Conservation (phyloP, 2,888 invertebrate genomes). For the Tillus elongatus region DNA sequence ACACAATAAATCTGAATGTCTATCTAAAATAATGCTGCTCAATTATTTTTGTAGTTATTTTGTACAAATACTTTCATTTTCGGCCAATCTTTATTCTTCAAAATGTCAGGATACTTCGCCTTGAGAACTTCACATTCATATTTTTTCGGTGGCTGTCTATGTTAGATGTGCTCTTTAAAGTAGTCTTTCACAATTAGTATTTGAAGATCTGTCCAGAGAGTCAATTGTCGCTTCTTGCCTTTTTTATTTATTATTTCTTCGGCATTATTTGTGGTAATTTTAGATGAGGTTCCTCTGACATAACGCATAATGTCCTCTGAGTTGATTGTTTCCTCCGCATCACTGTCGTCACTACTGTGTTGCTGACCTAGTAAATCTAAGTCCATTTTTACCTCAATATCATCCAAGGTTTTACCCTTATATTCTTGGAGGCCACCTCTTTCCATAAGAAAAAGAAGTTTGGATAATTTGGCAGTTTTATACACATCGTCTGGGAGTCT, state of each 20-base stretch:
- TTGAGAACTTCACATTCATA: background rate
- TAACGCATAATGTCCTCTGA: too few relatives aligned
- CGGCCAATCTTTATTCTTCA: background rate
- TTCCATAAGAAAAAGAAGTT: conserved; percentile 19
- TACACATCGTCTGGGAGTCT: conserved; percentile 22
- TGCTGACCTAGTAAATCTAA: background rate
- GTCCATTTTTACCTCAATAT: conserved; percentile 15
- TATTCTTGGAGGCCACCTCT: conserved; percentile 14
- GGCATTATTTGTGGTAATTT: background rate
- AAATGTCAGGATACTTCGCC: background rate
- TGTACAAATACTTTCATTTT: background rate
- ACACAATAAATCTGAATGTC: too few relatives aligned
- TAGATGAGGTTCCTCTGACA: too few relatives aligned
- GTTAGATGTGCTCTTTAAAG: background rate
- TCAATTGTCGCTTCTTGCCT: background rate
- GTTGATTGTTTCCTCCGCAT: background rate
- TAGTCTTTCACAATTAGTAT: background rate
- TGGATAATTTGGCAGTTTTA: conserved; percentile 21
- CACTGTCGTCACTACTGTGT: background rate
- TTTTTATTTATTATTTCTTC: background rate
- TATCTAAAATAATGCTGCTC: too few relatives aligned
- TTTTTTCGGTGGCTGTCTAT: background rate
- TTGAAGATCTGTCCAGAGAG: background rate
- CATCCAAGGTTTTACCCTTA: conserved; percentile 19
- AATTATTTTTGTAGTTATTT: background rate